phyloP scores from a whole-genome alignment of 2,113 vertebrate genomes.

The Vulpes lagopus region DNA sequence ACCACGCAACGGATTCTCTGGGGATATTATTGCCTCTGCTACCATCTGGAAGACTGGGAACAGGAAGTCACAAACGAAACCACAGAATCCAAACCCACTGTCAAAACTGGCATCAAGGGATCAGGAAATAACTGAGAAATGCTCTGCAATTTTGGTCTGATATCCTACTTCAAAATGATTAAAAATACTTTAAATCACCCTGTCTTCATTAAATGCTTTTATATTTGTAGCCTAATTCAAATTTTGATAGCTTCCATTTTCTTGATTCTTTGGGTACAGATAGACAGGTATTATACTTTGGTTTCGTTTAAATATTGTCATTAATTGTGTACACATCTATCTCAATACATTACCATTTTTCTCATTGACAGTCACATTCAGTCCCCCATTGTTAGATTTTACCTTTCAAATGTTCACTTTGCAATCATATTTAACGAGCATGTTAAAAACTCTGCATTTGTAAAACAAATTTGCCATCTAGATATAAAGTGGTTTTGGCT shows the following conservation, averaged over 20 bases:
- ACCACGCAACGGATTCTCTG: neutral
- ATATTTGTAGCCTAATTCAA: slow-evolving; percentile 36
- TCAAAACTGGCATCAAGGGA: neutral
- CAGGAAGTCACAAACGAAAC: neutral
- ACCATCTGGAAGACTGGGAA: neutral
- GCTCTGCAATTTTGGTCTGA: neutral
- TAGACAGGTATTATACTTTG: slow-evolving; percentile 17
- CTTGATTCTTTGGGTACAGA: neutral
- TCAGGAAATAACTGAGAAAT: neutral
- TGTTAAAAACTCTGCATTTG: neutral
- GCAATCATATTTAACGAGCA: neutral
- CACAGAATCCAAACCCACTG: neutral
- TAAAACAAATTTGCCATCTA: neutral
- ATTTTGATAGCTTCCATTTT: slow-evolving; percentile 53
- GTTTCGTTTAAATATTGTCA: slow-evolving; percentile 26
- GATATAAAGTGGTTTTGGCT: neutral
- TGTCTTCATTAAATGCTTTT: neutral
- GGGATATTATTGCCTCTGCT: neutral
- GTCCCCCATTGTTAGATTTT: neutral
- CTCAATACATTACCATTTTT: neutral
- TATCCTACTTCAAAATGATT: neutral
- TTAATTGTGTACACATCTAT: neutral
- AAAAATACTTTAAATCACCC: slow-evolving; percentile 65
- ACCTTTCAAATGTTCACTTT: slow-evolving; percentile 34
- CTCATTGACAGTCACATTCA: neutral